Evolutionary conservation across 2,797 vertebrate genomes (phyloP).

Genomic region (Pelodytes ibericus): DNA sequence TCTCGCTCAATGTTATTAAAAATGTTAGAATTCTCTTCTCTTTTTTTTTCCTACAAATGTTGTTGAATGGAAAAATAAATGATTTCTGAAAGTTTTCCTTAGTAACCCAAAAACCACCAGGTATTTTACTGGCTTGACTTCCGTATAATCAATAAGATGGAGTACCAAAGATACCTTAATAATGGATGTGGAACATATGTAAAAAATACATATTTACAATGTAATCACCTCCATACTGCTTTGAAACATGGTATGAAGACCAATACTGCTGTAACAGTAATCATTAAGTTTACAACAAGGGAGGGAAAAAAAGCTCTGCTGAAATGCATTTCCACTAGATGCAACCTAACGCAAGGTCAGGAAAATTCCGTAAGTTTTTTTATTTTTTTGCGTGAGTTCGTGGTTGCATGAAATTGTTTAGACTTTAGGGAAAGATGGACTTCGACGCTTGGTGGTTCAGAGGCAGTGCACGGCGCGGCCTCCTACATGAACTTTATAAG

Average conservation of each 20-base stretch:
- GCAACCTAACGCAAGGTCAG: slow-evolving; percentile 60
- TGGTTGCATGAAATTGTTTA: slow-evolving; percentile 49
- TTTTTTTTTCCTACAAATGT: slow-evolving; percentile 61
- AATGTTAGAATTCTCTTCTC: slow-evolving; percentile 68
- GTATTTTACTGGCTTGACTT: slow-evolving; percentile 66
- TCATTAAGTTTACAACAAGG: slow-evolving; percentile 69
- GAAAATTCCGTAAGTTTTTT: slow-evolving; percentile 37
- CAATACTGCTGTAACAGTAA: slow-evolving; percentile 76
- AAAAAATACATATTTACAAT: slow-evolving; percentile 95
- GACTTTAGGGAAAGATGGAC: slow-evolving; percentile 3
- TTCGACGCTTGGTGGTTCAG: slow-evolving; percentile 46
- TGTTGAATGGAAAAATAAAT: slow-evolving; percentile 69
- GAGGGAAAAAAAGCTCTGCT: slow-evolving; percentile 64
- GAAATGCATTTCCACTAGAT: slow-evolving; percentile 75
- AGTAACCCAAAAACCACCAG: slow-evolving; percentile 67
- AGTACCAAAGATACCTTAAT: slow-evolving; percentile 87
- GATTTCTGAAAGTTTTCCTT: slow-evolving; percentile 64
- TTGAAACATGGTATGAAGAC: slow-evolving; percentile 77
- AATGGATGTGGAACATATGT: slow-evolving; percentile 78
- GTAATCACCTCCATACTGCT: slow-evolving; percentile 78
- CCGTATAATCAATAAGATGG: slow-evolving; percentile 75
- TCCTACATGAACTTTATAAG: slow-evolving; percentile 53
- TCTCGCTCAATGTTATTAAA: slow-evolving; percentile 66
- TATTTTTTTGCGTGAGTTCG: slow-evolving; percentile 52
- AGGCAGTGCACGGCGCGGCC: slow-evolving; percentile 57